A percentile compares a stretch with the other conserved stretches of the same genome.
Conservation (phyloP, 2,797 vertebrate genomes). For the Tangara arthus region DNA sequence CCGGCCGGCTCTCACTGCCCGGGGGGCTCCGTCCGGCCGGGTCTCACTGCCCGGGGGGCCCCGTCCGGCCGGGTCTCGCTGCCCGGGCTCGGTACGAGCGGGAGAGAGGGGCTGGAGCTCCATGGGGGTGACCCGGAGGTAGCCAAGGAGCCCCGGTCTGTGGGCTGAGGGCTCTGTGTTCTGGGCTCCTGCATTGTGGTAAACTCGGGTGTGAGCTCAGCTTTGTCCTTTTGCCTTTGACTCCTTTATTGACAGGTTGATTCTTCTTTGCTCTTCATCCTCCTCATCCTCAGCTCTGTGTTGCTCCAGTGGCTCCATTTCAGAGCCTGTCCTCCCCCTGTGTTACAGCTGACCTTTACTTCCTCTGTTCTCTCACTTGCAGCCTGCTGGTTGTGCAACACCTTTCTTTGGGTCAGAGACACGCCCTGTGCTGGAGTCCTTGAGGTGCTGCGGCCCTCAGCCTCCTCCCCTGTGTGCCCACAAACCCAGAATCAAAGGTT, state of each 20-base stretch:
- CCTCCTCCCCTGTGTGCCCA: background rate
- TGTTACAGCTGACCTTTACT: background rate
- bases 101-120: background rate
- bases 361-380: background rate
- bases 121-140: fast-evolving
- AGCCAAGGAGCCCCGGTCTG: background rate
- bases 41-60: background rate
- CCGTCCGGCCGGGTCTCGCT: too few species aligned
- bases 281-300: background rate
- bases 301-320: background rate
- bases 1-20: too few species aligned
- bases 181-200: fast-evolving
- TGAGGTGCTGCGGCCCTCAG: background rate
- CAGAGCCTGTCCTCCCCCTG: background rate
- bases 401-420: background rate
- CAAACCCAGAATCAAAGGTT: background rate
- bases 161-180: background rate
- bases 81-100: background rate
- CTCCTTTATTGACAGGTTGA: background rate
- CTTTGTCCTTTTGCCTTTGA: background rate
- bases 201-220: background rate
- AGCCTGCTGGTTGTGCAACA: background rate
- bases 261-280: background rate
- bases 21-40: too few species aligned
- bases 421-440: background rate